phyloP scores from a whole-genome alignment of 2,113 vertebrate species.

The Centropus bengalensis region DNA sequence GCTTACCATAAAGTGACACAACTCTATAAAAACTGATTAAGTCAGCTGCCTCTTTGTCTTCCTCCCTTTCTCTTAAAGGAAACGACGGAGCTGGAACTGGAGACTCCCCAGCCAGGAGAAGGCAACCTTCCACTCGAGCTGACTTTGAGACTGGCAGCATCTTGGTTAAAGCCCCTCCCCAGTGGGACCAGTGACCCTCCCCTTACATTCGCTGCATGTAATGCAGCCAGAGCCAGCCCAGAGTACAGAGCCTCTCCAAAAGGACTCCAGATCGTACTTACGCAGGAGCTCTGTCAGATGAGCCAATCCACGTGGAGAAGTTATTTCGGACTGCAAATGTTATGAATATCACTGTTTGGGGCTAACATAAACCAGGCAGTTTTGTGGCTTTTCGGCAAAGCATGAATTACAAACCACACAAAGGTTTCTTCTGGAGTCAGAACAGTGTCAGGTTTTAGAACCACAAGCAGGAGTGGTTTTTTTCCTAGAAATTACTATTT shows the following conservation, averaged over 20 bases:
- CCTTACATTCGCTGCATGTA: background rate
- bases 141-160: accelerated
- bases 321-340: background rate
- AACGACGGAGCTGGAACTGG: background rate
- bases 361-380: background rate
- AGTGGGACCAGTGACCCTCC: background rate
- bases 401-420: background rate
- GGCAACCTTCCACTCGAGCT: background rate
- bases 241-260: background rate
- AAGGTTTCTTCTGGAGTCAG: background rate
- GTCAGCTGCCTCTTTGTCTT: background rate
- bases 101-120: background rate
- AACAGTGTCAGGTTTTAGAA: background rate
- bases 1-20: constrained; percentile 9
- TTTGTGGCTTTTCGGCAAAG: background rate
- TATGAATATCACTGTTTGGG: background rate
- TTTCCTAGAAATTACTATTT: background rate
- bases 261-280: accelerated
- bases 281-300: background rate
- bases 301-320: background rate
- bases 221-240: background rate
- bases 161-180: background rate
- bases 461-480: background rate
- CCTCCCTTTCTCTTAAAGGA: background rate
- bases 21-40: background rate